Evolutionary conservation across 2,797 vertebrate species (phyloP), one percentile per base, ranked within the genome.

Genomic region (Sebastes glaucus): DNA sequence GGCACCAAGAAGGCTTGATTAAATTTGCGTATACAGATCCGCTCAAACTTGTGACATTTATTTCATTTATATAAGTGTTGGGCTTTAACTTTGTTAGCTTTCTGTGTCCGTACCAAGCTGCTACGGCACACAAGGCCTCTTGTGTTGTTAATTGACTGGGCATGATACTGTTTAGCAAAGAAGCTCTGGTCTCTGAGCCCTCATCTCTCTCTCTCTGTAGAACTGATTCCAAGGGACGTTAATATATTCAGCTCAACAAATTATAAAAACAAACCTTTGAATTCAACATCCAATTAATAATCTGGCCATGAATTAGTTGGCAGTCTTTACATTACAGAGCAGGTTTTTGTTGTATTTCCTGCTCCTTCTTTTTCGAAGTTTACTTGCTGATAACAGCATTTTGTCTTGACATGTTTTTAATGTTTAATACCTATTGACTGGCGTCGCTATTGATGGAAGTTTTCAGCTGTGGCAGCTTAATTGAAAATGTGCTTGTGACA

Each of bases 21-120:
- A 62, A 89, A 91, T 95, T 92, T 81, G 30, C 5, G n/a, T 13
- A 49, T 8, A 61, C 42, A 62, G 32, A 88, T 84, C 52, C 7
- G 33, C 71, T 88, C 77, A 77, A 93, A 88, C 93, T 91, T 95
- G 93, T 94, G 94, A 95, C 91, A 79, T 84, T 86, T 88, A 86
- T 90, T 62, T 70, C 91, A 79, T 84, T 87, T 87, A 87, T 90
- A 35, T 63, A 78, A 89, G 88, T 83, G 81, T 90, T 76, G 71
- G 32, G 10, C 14, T 85, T 61, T 92, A 90, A 95, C 87, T 82
- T 69, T 61, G 70, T 94, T 92, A 89, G 28, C 46, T 83, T 14
- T 25, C 82, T 82, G 76, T 78, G 84, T 82, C 82, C 78, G 74
- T 86, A 83, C 69, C 62, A 60, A 71, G 61, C 67, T 13, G 59